These are phyloP conservation scores for Atrina japonica DNA, from an alignment of 2,888 invertebrate species.

Conservation along the genomic window DNA sequence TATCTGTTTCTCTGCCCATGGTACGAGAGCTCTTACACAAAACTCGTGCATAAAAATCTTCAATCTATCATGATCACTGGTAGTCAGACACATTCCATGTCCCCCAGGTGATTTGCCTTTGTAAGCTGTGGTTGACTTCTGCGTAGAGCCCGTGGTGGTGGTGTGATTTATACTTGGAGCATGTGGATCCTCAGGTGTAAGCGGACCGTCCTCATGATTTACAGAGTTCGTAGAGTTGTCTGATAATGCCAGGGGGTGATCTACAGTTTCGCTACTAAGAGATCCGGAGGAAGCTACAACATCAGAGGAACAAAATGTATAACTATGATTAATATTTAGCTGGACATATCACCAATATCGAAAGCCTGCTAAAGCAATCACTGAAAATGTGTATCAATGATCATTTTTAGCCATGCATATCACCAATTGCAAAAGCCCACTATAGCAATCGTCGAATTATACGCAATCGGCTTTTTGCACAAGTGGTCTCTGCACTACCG, in stretches of 20 bases:
- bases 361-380: no score
- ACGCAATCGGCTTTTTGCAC: no score
- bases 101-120: conserved; percentile 34
- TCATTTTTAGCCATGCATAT: no score
- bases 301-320: background rate
- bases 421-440: no score
- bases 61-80: conserved; percentile 92
- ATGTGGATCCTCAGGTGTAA: conserved; percentile 31
- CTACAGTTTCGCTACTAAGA: conserved; percentile 54
- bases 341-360: no score
- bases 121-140: conserved; percentile 9
- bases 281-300: conserved; percentile 39
- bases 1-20: conserved; percentile 95
- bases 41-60: conserved; percentile 93
- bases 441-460: no score
- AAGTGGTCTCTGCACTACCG: no score
- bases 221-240: conserved; percentile 50
- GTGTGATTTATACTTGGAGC: conserved; percentile 24
- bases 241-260: conserved; percentile 68
- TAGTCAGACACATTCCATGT: conserved; percentile 85
- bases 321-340: no score
- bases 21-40: conserved; percentile 91
- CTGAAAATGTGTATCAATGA: no score
- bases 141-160: conserved; percentile 3
- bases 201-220: conserved; percentile 47